Percentiles rank a stretch among this genome's conserved stretches.
These are phyloP conservation scores for Sebastes taczanowskii DNA, from an alignment of 2,797 vertebrate genomes.

Conservation along the genomic window DNA sequence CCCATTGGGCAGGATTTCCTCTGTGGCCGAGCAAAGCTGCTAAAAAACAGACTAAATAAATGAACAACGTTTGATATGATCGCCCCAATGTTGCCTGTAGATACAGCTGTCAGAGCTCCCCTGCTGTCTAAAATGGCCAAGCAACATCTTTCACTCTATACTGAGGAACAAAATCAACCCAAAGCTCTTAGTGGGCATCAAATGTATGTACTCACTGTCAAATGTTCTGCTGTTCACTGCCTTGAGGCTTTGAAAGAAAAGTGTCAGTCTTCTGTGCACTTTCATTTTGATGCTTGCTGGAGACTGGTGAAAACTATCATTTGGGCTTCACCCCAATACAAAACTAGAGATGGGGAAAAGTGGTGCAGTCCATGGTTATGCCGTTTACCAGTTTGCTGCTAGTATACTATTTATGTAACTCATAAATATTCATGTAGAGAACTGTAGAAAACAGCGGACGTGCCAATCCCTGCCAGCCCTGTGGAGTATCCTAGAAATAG, in stretches of 20 bases:
- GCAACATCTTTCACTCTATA: neutral
- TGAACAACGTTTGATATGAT: neutral
- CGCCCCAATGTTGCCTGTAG: neutral
- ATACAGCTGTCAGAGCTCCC: slow-evolving; percentile 3
- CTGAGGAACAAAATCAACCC: neutral
- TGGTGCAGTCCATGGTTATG: neutral
- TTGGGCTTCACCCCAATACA: neutral
- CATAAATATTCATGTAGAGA: slow-evolving; percentile 30
- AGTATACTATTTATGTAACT: neutral
- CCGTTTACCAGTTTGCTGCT: slow-evolving; percentile 8
- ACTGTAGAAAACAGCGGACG: neutral
- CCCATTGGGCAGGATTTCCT: slow-evolving; percentile 41
- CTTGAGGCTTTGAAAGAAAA: neutral
- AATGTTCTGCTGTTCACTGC: neutral
- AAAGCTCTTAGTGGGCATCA: slow-evolving; percentile 8
- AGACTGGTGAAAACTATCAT: neutral
- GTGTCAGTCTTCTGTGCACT: neutral
- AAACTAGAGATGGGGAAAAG: neutral
- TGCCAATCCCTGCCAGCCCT: neutral
- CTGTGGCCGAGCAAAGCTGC: slow-evolving; percentile 25
- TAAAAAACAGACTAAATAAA: slow-evolving; percentile 17
- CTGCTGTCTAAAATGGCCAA: neutral
- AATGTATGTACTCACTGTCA: neutral
- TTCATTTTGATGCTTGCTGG: neutral
- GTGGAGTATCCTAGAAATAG: slow-evolving; percentile 23